Base-by-base conservation (phyloP, 2,113 vertebrate genomes). In the Jaculus jaculus region DNA sequence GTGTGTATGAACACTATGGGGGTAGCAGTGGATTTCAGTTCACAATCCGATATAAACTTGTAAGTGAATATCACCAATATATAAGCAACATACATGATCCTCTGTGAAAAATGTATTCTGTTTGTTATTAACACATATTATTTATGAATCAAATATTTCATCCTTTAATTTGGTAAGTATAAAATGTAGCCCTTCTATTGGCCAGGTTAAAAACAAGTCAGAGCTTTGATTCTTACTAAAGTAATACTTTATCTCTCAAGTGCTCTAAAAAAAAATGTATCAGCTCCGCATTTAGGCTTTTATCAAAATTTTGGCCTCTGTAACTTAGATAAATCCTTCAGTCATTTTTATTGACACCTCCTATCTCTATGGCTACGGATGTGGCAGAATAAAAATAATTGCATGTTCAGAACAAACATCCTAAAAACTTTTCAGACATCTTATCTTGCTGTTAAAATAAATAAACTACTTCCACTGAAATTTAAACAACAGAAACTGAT, bases 341-440 rank as follows among this genome's bases (percentile, higher is more conserved):
- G 65, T 92, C 42, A 80, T 66, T 65, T 79, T 73, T 11, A 12
- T 37, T 69, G 80, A 95, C 81, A 96, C 63, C 51, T 60, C 72
- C 58, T 92, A 68, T 82, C 37, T 89, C 63, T 87, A 16, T 39
- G 47, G 42, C 68, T 74, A 77, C 24, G 77, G 89, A 80, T 80
- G 75, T 89, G 54, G 8, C 87, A 77, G 75, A 17, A 69, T 87
- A 32, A 94, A 96, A 81, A 89, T 89, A 94, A 91, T 51, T 95
- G 75, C 21, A 74, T 37, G 12, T 91, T 91, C 68, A 92, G 42
- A 93, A 78, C 8, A 87, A 85, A 83, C 12, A 71, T 92, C 42
- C 71, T 54, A 9, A 42, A 69, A 96, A 68, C 28, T 81, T 92
- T 73, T 37, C 58, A 34, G 16, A 39, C 23, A 12, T 39, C 16